Percentiles rank a stretch among this genome's conserved stretches.
phyloP scores from a whole-genome alignment of 2,797 vertebrate species.

The Pipistrellus nathusii region DNA sequence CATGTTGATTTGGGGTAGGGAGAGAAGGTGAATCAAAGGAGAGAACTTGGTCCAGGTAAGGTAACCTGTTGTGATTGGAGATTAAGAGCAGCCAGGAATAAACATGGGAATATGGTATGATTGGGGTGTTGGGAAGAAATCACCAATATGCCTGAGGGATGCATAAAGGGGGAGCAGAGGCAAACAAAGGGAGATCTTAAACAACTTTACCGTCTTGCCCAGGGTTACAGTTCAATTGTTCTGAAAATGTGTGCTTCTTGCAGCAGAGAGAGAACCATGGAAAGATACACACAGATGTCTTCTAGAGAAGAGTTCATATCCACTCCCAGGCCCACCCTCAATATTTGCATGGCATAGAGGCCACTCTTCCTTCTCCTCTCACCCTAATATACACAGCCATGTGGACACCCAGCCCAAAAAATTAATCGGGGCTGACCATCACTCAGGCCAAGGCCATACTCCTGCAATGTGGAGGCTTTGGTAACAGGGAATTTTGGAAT shows the following conservation, averaged over 20 bases:
- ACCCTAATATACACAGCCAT: neutral
- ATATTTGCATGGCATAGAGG: neutral
- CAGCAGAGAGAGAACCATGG: neutral
- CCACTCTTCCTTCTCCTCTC: neutral
- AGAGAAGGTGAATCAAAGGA: neutral
- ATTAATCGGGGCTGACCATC: neutral
- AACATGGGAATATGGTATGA: neutral
- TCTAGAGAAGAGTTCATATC: neutral
- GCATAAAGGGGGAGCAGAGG: neutral
- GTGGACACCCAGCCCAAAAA: neutral
- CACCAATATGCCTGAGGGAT: neutral
- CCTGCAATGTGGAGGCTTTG: rapidly evolving
- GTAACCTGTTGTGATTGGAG: neutral
- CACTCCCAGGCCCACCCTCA: neutral
- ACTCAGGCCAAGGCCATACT: neutral
- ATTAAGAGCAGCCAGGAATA: neutral
- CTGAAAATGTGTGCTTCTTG: neutral
- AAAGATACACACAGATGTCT: neutral
- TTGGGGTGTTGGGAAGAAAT: neutral
- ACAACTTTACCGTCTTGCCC: neutral
- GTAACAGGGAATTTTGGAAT: neutral
- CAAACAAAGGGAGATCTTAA: neutral
- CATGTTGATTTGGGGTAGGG: neutral
- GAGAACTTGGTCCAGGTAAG: neutral
- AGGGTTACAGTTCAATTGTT: neutral